phyloP scores from a whole-genome alignment of 1,140 invertebrate genomes.

The Camponotus pennsylvanicus region DNA sequence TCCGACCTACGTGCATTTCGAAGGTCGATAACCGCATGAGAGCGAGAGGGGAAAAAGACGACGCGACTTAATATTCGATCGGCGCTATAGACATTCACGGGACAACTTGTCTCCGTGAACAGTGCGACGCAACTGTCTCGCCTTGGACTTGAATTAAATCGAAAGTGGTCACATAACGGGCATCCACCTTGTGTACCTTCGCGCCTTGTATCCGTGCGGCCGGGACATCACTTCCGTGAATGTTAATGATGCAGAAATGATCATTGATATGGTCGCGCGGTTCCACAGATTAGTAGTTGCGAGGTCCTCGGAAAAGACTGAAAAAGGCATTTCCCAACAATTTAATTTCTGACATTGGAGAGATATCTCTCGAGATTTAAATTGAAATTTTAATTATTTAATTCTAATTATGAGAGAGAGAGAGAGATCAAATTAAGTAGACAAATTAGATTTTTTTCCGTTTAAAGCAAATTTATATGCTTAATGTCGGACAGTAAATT shows the following conservation, averaged over 20 bases:
- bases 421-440: not conserved
- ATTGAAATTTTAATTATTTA: too few relatives aligned
- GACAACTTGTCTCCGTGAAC: slow-evolving; percentile 43
- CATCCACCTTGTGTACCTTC: slow-evolving; percentile 41
- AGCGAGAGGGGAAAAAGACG: not conserved
- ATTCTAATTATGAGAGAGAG: not conserved
- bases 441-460: not conserved
- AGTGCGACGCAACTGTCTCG: slow-evolving; percentile 15
- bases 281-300: not conserved
- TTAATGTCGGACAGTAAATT: not conserved
- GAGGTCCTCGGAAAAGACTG: not conserved
- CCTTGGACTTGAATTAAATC: slow-evolving; percentile 64
- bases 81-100: slow-evolving; percentile 44
- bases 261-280: not conserved
- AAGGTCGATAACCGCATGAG: slow-evolving; percentile 42
- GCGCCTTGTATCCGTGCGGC: not conserved
- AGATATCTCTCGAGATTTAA: not conserved
- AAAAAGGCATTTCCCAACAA: not conserved
- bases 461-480: too few relatives aligned
- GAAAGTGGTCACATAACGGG: slow-evolving; percentile 58
- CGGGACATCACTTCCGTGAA: slow-evolving; percentile 23
- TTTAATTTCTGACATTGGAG: not conserved
- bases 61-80: slow-evolving; percentile 29
- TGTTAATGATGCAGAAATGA: slow-evolving; percentile 24
- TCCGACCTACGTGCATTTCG: slow-evolving; percentile 13